These are phyloP conservation scores for Odontophorus gujanensis DNA, from an alignment of 2,113 vertebrate genomes.

Conservation along the genomic window DNA sequence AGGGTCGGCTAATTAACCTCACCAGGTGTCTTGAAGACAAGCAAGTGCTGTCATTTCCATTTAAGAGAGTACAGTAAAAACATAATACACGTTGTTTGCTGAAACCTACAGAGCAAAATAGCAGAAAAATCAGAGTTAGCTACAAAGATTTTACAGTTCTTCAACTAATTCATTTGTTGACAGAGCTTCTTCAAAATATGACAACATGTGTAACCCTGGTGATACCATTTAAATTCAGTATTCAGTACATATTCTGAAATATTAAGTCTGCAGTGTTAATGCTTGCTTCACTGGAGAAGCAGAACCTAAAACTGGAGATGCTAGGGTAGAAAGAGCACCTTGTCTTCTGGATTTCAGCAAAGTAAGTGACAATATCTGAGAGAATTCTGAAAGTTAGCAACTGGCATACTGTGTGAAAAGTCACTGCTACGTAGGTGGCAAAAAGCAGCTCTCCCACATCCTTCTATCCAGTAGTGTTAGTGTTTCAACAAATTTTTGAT, in stretches of 20 bases:
- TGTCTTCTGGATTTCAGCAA: not conserved
- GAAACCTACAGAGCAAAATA: not conserved
- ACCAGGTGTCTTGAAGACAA: not conserved
- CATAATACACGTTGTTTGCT: not conserved
- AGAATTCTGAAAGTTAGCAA: fast-evolving
- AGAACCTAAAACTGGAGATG: not conserved
- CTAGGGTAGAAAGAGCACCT: not conserved
- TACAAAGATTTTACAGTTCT: not conserved
- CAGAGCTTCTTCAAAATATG: not conserved
- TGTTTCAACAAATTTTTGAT: constrained; percentile 20
- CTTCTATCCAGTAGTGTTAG: not conserved
- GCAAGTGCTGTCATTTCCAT: not conserved
- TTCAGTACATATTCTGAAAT: not conserved
- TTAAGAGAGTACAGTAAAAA: not conserved
- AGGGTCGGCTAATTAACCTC: constrained; percentile 13
- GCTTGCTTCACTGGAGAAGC: not conserved
- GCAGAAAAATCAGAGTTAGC: not conserved
- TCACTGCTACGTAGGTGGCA: fast-evolving
- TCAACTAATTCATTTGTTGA: not conserved
- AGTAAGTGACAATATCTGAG: not conserved
- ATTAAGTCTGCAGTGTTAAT: not conserved
- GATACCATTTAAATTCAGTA: not conserved
- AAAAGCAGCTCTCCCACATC: not conserved
- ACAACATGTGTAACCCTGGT: not conserved
- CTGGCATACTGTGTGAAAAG: not conserved